phyloP scores from a whole-genome alignment of 2,888 invertebrate species.

The Hydrotaea diabolus region DNA sequence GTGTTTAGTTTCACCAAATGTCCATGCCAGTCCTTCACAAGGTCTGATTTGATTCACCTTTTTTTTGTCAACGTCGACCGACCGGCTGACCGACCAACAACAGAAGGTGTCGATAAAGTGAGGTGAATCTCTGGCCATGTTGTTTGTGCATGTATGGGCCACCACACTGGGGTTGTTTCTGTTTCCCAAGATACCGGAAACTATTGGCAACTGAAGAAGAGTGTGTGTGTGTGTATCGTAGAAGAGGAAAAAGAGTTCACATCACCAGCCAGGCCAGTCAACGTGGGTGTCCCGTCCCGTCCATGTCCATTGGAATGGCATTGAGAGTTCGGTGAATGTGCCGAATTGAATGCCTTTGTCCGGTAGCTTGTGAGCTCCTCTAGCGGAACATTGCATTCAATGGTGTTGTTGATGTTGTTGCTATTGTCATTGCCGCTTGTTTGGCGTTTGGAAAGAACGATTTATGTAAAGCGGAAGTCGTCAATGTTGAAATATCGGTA shows the following conservation, averaged over 20 bases:
- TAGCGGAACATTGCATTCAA: slow-evolving; percentile 23
- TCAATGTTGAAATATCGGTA: slow-evolving; percentile 49
- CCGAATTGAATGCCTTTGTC: neutral
- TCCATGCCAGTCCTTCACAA: slow-evolving; percentile 24
- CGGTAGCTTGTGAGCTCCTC: neutral
- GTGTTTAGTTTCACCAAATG: slow-evolving; percentile 41
- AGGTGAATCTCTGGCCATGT: slow-evolving; percentile 21
- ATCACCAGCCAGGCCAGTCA: neutral
- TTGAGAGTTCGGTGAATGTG: slow-evolving; percentile 82
- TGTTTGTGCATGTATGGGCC: neutral
- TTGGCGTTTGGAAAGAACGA: slow-evolving; percentile 79
- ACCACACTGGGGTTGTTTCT: slow-evolving; percentile 20
- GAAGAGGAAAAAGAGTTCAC: slow-evolving; percentile 41
- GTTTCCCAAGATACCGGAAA: slow-evolving; percentile 54
- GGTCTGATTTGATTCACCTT: slow-evolving; percentile 34
- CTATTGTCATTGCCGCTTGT: slow-evolving; percentile 72
- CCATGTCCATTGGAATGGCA: slow-evolving; percentile 78
- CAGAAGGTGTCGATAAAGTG: slow-evolving; percentile 61
- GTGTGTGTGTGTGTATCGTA: too few species aligned
- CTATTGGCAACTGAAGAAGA: slow-evolving; percentile 38
- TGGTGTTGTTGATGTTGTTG: slow-evolving; percentile 3
- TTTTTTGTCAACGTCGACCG: neutral
- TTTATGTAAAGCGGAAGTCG: slow-evolving; percentile 68
- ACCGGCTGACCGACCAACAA: neutral
- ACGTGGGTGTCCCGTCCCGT: slow-evolving; percentile 39